Percentiles rank a stretch among this genome's conserved stretches.
phyloP scores from a whole-genome alignment of 1,140 invertebrate species.

The Antheraea pernyi region DNA sequence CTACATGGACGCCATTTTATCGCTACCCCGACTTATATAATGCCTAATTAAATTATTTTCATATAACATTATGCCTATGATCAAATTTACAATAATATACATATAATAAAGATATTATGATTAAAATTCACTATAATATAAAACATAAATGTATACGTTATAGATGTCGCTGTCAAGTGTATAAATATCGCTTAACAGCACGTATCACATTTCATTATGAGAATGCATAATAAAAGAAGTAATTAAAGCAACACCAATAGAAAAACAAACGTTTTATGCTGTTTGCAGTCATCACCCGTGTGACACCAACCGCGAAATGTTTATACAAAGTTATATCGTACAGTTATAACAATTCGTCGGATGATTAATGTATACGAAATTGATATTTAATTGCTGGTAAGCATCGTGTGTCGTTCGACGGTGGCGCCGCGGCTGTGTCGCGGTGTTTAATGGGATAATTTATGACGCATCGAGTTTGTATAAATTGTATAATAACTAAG shows the following conservation, averaged over 20 bases:
- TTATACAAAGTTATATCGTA: slow-evolving; percentile 18
- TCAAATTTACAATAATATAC: too few relatives aligned
- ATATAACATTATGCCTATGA: too few relatives aligned
- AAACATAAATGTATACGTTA: too few relatives aligned
- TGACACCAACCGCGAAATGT: slow-evolving; percentile 19
- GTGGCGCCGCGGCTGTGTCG: slow-evolving; percentile 33
- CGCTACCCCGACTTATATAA: too few relatives aligned
- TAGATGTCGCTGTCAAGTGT: too few relatives aligned
- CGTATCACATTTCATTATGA: too few relatives aligned
- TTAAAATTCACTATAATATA: too few relatives aligned
- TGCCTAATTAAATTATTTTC: too few relatives aligned
- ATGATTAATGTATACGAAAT: slow-evolving; percentile 48
- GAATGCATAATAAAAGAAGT: too few relatives aligned
- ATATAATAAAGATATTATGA: too few relatives aligned
- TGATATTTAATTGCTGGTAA: slow-evolving; percentile 49
- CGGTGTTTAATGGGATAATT: slow-evolving; percentile 36
- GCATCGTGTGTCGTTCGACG: slow-evolving; percentile 23
- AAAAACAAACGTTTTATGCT: neutral
- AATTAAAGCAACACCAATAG: neutral
- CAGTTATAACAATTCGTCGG: slow-evolving; percentile 31
- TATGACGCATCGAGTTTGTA: slow-evolving; percentile 24
- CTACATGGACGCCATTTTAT: too few relatives aligned
- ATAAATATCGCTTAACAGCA: too few relatives aligned
- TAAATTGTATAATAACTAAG: slow-evolving; percentile 4
- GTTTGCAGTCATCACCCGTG: slow-evolving; percentile 14